Base-by-base conservation (phyloP, 2,113 vertebrate genomes). In the Brienomyrus longianalis region DNA sequence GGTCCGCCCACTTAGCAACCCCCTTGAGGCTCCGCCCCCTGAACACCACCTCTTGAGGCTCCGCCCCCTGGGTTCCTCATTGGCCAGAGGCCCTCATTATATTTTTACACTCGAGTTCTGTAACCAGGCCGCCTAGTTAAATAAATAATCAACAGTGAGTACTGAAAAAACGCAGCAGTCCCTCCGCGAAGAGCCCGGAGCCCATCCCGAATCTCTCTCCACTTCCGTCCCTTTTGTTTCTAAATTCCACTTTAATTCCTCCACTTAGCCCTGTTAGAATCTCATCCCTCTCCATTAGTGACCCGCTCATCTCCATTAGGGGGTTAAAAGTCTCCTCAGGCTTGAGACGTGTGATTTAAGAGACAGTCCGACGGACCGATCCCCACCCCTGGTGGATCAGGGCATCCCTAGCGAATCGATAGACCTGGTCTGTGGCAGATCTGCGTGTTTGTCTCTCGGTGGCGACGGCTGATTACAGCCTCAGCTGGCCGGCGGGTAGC, bases 361-460 rank as follows among this genome's bases (percentile, higher is more conserved):
- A 80, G 50, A 83, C 10, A 3, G 31, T 9, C 48, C 48, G 9
- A 35, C 19, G 51, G 27, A 39, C 19, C 17, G 50, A n/a, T 10
- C 51, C n/a, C 51, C 50, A 39, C 6, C 50, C n/a, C 17, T 21
- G 31, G n/a, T 13, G 5, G 17, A 51, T 51, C 13, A 10, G 50
- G 2, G 50, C n/a, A n/a, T 27, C 6, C n/a, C 85, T 2, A n/a
- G 45, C 13, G 88, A 86, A 92, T 90, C 91, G 45, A 86, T 93
- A 92, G 90, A 92, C 62, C 74, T 17, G 74, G 15, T n/a, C 23
- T 5, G 45, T 93, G 91, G 90, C 91, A 90, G 90, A 31, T 92
- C 93, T 90, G 93, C 90, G 90, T 59, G 39, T 90, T 89, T 54
- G 86, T 62, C 45, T 47, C 52, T 87, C 88, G 45, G 90, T 84